Evolutionary conservation across 2,797 vertebrate genomes (phyloP), one percentile per base, ranked within the genome.

Genomic region (Argentina silus): DNA sequence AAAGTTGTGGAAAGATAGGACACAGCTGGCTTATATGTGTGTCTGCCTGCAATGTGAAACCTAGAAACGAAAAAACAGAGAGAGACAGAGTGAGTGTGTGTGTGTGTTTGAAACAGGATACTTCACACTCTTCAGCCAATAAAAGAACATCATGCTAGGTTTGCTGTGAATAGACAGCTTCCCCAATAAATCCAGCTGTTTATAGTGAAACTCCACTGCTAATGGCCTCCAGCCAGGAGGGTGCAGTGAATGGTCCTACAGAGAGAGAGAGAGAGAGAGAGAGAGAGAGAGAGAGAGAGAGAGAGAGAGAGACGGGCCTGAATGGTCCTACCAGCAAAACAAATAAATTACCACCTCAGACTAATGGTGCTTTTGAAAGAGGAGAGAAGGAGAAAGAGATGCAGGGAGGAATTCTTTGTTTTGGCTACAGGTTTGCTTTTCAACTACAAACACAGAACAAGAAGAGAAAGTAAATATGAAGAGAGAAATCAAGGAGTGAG

Each of bases 161-260:
- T 92, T 85, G 82, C 76, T 72, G 10, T 91, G 91, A 92, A 91
- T 87, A 73, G 80, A 86, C 78, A 74, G 79, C 86, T 86, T 81
- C 75, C 76, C 82, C 73, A 70, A 91, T 89, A 86, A 89, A 88
- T 87, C 81, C 78, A 77, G 80, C 80, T 92, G 84, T 92, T 91
- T 88, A 87, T 73, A 83, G 81, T 80, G 53, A 83, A 82, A 76
- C 80, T 80, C 70, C 88, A 83, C 63, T 56, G 76, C 79, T 89
- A 90, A 91, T 91, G 87, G 86, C 71, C 75, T 77, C 76, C 21
- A 73, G 69, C 76, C 67, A 72, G 74, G 74, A 81, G 70, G 78
- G 81, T 69, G 74, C 70, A 78, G 69, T 78, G 70, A 72, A 72
- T 55, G 17, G 73, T 78, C 75, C 57, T 79, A 51, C 59, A 70